Conservation (phyloP, 2,888 invertebrate genomes). For the Drosophila picticornis region DNA sequence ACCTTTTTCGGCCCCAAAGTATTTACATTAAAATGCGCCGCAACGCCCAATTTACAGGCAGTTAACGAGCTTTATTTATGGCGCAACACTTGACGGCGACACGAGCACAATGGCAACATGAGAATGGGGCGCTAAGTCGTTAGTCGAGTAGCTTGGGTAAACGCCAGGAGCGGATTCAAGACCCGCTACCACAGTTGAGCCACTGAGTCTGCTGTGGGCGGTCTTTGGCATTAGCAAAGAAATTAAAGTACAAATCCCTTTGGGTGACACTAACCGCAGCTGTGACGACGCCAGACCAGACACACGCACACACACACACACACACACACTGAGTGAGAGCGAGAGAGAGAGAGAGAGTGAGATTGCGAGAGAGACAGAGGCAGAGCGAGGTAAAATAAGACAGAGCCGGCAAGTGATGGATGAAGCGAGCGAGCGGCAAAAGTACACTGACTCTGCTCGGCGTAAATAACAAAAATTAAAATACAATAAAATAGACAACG, state of each 20-base stretch:
- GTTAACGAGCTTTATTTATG: slow-evolving; percentile 61
- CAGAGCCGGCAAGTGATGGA: slow-evolving; percentile 1
- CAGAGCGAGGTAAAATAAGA: background rate
- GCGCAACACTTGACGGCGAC: slow-evolving; percentile 48
- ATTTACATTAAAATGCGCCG: slow-evolving; percentile 53
- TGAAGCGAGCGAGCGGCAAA: slow-evolving; percentile 1
- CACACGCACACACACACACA: background rate
- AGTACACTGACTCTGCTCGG: slow-evolving; percentile 63
- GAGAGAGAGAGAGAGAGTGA: background rate
- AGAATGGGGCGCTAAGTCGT: slow-evolving; percentile 12
- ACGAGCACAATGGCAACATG: slow-evolving; percentile 16
- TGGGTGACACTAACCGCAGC: slow-evolving; percentile 63
- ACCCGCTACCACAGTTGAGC: slow-evolving; percentile 1
- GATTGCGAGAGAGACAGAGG: background rate
- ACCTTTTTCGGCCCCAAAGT: slow-evolving; percentile 19
- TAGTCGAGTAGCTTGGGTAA: slow-evolving; percentile 27
- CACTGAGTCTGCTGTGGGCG: slow-evolving; percentile 22
- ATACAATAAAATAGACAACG: slow-evolving; percentile 78
- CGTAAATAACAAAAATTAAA: slow-evolving; percentile 76
- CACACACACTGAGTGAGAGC: background rate
- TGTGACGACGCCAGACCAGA: slow-evolving; percentile 41
- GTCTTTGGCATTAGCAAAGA: slow-evolving; percentile 62
- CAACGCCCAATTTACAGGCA: slow-evolving; percentile 55
- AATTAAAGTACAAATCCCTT: slow-evolving; percentile 77
- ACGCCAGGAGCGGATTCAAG: slow-evolving; percentile 23